Percentiles rank a stretch among this genome's conserved stretches.
Evolutionary conservation across 2,113 vertebrate species (phyloP).

Genomic region (Hydrolagus affinis): DNA sequence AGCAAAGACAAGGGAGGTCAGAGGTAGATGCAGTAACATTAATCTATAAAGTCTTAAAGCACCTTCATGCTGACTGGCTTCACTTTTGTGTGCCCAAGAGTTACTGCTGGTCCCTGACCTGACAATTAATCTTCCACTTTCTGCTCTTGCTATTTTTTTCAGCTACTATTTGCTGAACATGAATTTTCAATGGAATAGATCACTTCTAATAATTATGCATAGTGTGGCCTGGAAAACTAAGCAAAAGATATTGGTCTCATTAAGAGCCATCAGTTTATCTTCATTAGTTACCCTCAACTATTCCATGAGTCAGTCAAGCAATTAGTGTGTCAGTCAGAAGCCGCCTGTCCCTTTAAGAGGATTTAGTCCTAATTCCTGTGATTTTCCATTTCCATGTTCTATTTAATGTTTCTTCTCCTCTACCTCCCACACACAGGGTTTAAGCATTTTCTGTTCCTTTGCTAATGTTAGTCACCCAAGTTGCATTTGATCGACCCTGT

Average conservation of each 20-base stretch:
- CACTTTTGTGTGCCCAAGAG: slow-evolving; percentile 16
- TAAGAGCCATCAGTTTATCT: background rate
- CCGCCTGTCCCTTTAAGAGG: no score
- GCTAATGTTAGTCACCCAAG: no score
- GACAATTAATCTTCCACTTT: slow-evolving; percentile 25
- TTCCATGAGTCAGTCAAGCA: background rate
- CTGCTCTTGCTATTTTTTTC: slow-evolving; percentile 10
- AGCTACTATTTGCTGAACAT: background rate
- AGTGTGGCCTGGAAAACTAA: background rate
- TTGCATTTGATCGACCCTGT: no score
- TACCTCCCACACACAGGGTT: no score
- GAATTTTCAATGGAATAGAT: background rate
- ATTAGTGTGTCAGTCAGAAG: no score
- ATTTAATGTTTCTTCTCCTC: no score
- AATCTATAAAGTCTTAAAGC: slow-evolving; percentile 25
- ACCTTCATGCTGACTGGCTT: slow-evolving; percentile 26
- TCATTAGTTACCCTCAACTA: background rate
- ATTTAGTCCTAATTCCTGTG: no score
- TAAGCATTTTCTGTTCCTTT: no score
- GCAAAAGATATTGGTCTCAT: background rate
- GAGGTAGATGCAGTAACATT: slow-evolving; percentile 19
- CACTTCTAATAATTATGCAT: background rate
- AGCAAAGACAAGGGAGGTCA: slow-evolving; percentile 30
- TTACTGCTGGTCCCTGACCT: slow-evolving; percentile 27
- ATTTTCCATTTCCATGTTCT: no score